Conservation (phyloP, 2,888 invertebrate genomes). For the Polydrusus pterygomalis region DNA sequence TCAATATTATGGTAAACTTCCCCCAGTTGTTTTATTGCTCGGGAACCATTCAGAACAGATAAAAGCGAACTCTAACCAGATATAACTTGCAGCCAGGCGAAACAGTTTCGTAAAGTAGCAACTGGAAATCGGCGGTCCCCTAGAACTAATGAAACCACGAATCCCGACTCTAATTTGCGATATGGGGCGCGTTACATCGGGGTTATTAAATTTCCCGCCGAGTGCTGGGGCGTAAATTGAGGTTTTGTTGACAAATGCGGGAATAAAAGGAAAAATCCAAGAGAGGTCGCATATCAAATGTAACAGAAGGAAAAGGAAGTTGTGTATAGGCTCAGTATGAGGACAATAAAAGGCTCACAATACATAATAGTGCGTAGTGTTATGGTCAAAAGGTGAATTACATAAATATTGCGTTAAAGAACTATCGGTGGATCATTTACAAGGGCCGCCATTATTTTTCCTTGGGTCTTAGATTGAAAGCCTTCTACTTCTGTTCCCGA, state of each 20-base stretch:
- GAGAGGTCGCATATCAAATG: background rate
- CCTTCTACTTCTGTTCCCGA: no score
- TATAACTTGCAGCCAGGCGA: conserved; percentile 15
- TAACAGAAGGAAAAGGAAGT: background rate
- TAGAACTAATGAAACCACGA: conserved; percentile 35
- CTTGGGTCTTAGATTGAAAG: no score
- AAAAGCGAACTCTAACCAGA: conserved; percentile 9
- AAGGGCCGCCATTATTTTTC: no score
- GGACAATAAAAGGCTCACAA: no score
- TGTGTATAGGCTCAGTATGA: no score
- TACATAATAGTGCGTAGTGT: no score
- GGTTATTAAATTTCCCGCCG: conserved; percentile 24
- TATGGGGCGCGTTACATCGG: conserved; percentile 18
- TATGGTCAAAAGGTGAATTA: no score
- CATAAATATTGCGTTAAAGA: no score
- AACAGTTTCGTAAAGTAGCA: background rate
- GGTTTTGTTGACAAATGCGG: conserved; percentile 15
- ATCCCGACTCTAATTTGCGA: conserved; percentile 30
- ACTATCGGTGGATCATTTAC: no score
- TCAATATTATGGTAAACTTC: no score
- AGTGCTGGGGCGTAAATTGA: conserved; percentile 31
- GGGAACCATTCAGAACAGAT: background rate
- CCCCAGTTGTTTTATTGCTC: background rate
- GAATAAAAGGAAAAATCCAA: background rate
- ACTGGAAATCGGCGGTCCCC: conserved; percentile 21